A percentile compares a stretch with the other conserved stretches of the same genome.
These are phyloP conservation scores for Clarias platycephalus DNA, from an alignment of 2,797 vertebrate genomes.

Conservation along the genomic window DNA sequence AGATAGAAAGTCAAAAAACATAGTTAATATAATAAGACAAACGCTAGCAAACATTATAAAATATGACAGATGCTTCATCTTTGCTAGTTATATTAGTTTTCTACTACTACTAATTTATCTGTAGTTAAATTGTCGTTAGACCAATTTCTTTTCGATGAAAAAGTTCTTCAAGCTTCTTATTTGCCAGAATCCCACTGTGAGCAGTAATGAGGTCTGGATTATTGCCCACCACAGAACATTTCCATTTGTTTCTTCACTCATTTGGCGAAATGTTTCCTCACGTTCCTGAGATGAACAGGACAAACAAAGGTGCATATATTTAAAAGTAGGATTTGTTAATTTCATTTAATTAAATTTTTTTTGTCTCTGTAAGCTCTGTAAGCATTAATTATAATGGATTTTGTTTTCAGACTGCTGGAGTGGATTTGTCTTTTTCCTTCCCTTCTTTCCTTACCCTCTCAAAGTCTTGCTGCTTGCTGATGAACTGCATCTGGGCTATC, in stretches of 20 bases:
- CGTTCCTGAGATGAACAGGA: slow-evolving; percentile 73
- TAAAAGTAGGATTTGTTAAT: slow-evolving; percentile 8
- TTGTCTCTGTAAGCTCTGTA: not conserved
- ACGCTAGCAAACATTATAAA: not conserved
- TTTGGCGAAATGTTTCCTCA: slow-evolving; percentile 86
- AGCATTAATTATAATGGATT: not conserved
- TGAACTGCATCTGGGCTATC: slow-evolving; percentile 79
- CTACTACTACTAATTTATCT: not conserved
- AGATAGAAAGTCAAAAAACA: not conserved
- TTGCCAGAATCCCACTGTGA: slow-evolving; percentile 87
- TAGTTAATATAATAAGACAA: not conserved
- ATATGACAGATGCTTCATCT: not conserved
- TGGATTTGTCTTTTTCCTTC: not conserved
- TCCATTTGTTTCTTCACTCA: slow-evolving; percentile 85
- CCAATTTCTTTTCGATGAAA: slow-evolving; percentile 90
- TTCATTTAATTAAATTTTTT: not conserved
- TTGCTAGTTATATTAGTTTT: not conserved
- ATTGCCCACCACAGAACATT: slow-evolving; percentile 90
- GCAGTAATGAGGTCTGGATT: slow-evolving; percentile 79
- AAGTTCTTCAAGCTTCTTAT: slow-evolving; percentile 89
- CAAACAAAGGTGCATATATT: slow-evolving; percentile 31
- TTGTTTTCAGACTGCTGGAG: not conserved
- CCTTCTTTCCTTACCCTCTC: slow-evolving; percentile 76
- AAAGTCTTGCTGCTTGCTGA: slow-evolving; percentile 84
- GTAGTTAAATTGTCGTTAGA: slow-evolving; percentile 74